A percentile compares a stretch with the other conserved stretches of the same genome.
phyloP scores from a whole-genome alignment of 2,113 vertebrate species.

The Pristiophorus japonicus region DNA sequence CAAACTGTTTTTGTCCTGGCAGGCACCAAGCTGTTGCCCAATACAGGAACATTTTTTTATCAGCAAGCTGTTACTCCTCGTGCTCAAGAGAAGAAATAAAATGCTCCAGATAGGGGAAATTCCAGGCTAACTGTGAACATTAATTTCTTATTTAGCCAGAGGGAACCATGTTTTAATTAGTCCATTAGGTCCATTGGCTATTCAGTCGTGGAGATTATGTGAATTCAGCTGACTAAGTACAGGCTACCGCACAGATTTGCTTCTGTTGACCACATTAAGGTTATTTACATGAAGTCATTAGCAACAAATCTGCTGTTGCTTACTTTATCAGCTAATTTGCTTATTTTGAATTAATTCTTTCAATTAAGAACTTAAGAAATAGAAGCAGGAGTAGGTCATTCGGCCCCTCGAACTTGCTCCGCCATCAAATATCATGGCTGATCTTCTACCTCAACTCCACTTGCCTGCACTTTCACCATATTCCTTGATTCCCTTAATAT shows the following conservation, averaged over 20 bases:
- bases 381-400: too few species aligned
- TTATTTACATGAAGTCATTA: neutral
- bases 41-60: neutral
- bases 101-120: neutral
- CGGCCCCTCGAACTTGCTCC: too few species aligned
- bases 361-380: too few species aligned
- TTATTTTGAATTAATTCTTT: neutral
- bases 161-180: constrained; percentile 28
- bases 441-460: too few species aligned
- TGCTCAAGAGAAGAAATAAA: neutral
- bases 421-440: too few species aligned
- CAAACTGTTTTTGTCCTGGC: neutral
- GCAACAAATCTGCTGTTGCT: neutral
- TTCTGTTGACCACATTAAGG: neutral
- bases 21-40: neutral
- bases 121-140: neutral
- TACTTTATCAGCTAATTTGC: neutral
- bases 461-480: too few species aligned
- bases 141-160: constrained; percentile 22
- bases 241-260: neutral
- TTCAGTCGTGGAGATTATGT: neutral
- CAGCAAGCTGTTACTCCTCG: neutral
- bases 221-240: neutral
- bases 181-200: neutral
- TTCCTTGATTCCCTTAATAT: too few species aligned